Evolutionary conservation across 2,797 vertebrate genomes (phyloP), one percentile per base, ranked within the genome.

Genomic region (Melanotaenia maccullochi): DNA sequence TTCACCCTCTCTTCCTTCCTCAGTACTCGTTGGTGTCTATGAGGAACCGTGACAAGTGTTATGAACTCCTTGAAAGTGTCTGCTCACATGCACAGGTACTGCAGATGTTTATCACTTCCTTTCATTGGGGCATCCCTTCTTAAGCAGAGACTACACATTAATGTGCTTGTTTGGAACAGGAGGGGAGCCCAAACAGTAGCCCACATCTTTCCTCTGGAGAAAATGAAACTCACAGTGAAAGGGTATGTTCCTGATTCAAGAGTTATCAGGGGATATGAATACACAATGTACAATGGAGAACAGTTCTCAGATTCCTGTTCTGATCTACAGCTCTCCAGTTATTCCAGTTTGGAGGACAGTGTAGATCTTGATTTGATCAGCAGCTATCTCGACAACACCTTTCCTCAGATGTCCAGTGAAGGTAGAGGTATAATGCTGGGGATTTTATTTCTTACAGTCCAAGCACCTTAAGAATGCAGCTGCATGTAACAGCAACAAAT

Each of bases 21-120:
- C 82, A 97, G 96, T 94, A 93, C 78, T 84, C 94, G 0, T 96
- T 97, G 16, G 87, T 91, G 51, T 96, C 92, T 0, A 32, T 97
- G 66, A 92, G 89, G 58, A 92, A 82, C 67, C 94, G 96, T 0
- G 93, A 96, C 6, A 59, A 77, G 55, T 93, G 94, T 1, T 94
- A 89, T 82, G 88, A 88, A 64, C 78, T 94, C 68, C 92, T 97
- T 51, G 88, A 86, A 7, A 87, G 73, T 0, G 3, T 95, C 57
- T 95, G 94, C 64, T 85, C 75, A 33, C 79, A 94, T 3, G 58
- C 85, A 16, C 87, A 94, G 94, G 96, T 96, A 75, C 38, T 5
- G 16, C 0, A 77, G 0, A 33, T 5, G 20, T 44, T 33, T 33
- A 33, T 33, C 32, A 33, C 32, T 33, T 64, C 36, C 28, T 14